Evolutionary conservation across 1,140 invertebrate species (phyloP), one percentile per base, ranked within the genome.

Genomic region (Agrilus planipennis): DNA sequence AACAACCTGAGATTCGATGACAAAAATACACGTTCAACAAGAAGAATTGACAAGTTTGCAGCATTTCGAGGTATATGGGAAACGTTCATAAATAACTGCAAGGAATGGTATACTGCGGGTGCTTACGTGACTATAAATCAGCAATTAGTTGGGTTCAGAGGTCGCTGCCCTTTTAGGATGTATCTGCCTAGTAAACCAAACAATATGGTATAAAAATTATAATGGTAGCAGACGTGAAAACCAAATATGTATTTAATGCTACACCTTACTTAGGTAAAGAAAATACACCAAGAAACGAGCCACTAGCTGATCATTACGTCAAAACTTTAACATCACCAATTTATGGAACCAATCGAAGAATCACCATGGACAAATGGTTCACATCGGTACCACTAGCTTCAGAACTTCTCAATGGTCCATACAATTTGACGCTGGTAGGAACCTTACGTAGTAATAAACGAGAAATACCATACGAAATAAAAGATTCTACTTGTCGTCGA

Each of bases 291-390:
- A 34, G 43, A 27, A 44, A 36, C 18, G n/a, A 49, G 23, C 48
- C 54, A 18, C 22, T 55, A 4, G 47, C 43, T n/a, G 47, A 57
- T 35, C 56, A 48, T 46, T 59, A 42, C 45, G 40, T 51, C 11
- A 25, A 38, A 16, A 16, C 38, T 18, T 19, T 51, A 14, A 44
- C 35, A 31, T 43, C 45, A 43, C 34, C 42, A 7, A 44, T 62
- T 20, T 45, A 58, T 38, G 52, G 53, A 1, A 46, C 47, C 6
- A 56, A 62, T 30, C 39, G 55, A 9, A 62, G 63, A 30, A 39
- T 67, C 0, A 68, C 58, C 3, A 53, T 52, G 25, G 62, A 65
- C 38, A n/a, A n/a, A n/a, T n/a, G n/a, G n/a, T n/a, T n/a, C n/a
- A n/a, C n/a, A n/a, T n/a, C n/a, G n/a, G n/a, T n/a, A n/a, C n/a